phyloP scores from a whole-genome alignment of 2,113 vertebrate species.

The Arizona elegans region DNA sequence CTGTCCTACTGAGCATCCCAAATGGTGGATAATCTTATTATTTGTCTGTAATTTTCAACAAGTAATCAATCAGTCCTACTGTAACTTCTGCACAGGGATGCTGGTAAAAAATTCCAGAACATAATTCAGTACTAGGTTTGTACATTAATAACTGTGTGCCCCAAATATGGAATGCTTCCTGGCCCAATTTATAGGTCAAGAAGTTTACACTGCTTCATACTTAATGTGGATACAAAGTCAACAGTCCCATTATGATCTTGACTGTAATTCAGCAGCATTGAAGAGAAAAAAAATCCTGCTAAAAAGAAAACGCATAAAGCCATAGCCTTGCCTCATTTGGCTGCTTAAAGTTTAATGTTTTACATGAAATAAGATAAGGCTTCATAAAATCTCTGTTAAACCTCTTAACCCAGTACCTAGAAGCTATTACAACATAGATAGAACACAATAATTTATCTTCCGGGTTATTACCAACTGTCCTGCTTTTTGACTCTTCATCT shows the following conservation, averaged over 20 bases:
- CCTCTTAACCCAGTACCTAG: background rate
- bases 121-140: background rate
- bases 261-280: background rate
- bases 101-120: background rate
- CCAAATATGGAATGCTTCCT: no score
- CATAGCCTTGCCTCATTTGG: background rate
- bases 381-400: constrained; percentile 16
- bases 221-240: background rate
- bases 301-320: background rate
- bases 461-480: constrained; percentile 14
- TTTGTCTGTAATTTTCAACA: background rate
- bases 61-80: background rate
- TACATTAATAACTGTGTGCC: background rate
- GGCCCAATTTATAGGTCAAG: background rate
- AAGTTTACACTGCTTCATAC: background rate
- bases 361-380: background rate
- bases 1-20: background rate
- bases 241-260: background rate
- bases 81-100: background rate
- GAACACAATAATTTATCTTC: constrained; percentile 24
- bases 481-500: constrained; percentile 22
- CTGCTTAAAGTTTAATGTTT: background rate
- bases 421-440: constrained; percentile 13
- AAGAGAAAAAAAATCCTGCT: background rate
- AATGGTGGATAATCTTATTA: background rate